A percentile compares a stretch with the other conserved stretches of the same genome.
These are phyloP conservation scores for Notoglanidium macrostoma DNA, from an alignment of 2,797 vertebrate species.

Conservation along the genomic window DNA sequence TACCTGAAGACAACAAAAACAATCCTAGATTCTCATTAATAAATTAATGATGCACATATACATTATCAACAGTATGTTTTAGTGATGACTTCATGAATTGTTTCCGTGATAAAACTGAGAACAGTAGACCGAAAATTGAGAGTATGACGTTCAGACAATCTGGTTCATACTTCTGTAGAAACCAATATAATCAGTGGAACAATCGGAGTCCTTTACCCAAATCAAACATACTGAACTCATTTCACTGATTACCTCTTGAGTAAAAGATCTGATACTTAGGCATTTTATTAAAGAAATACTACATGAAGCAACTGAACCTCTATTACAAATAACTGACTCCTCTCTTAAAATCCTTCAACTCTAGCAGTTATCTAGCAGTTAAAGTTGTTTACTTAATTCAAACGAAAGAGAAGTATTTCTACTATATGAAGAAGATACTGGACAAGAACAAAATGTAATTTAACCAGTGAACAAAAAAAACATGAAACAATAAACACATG, in stretches of 20 bases:
- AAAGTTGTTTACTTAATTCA: not conserved
- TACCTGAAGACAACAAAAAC: not conserved
- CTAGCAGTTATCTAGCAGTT: not conserved
- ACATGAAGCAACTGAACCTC: not conserved
- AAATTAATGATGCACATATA: not conserved
- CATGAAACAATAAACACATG: not conserved
- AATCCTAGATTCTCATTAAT: not conserved
- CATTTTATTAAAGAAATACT: not conserved
- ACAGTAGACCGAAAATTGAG: not conserved
- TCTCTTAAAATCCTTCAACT: not conserved
- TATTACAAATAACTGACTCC: not conserved
- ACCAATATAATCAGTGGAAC: not conserved
- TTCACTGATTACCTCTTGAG: not conserved
- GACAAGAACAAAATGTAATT: not conserved
- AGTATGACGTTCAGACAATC: not conserved
- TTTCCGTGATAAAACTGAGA: not conserved
- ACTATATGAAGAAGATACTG: not conserved
- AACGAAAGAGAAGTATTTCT: not conserved
- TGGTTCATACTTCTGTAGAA: not conserved
- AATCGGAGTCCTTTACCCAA: not conserved
- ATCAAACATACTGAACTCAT: not conserved
- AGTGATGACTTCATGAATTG: not conserved
- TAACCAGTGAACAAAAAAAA: not conserved
- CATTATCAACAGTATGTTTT: not conserved
- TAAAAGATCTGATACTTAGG: not conserved